Percentiles rank a stretch among this genome's conserved stretches.
phyloP scores from a whole-genome alignment of 1,140 invertebrate genomes.

The Hyles euphorbiae region DNA sequence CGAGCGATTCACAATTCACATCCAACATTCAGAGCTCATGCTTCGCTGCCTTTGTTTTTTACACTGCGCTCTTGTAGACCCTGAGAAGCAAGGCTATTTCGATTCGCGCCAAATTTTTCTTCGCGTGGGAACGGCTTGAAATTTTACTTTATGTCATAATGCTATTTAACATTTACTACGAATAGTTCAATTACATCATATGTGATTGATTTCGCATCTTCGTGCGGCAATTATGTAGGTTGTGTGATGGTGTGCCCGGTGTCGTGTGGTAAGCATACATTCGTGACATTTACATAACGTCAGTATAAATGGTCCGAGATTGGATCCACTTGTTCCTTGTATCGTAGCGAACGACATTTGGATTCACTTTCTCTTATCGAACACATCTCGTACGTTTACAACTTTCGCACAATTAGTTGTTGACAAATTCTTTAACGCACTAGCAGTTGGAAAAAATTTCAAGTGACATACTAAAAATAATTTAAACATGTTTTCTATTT shows the following conservation, averaged over 20 bases:
- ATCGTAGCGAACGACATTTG: conserved; percentile 20
- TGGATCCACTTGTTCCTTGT: background rate
- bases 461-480: background rate
- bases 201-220: background rate
- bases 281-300: conserved; percentile 14
- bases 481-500: too few species aligned
- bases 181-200: conserved; percentile 9
- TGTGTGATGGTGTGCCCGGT: background rate
- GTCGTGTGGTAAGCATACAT: background rate
- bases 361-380: conserved; percentile 41
- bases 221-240: background rate
- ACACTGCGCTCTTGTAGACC: conserved; percentile 13
- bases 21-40: conserved; percentile 23
- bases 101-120: conserved; percentile 13
- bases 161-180: background rate
- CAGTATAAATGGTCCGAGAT: conserved; percentile 3
- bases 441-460: background rate
- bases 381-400: conserved; percentile 5
- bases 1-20: conserved; percentile 14
- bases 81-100: conserved; percentile 18
- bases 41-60: conserved; percentile 23
- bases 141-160: background rate
- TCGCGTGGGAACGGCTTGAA: conserved; percentile 20
- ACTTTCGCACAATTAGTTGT: background rate
- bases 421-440: background rate